Base-by-base conservation (phyloP, 64 coral and sea anemone species). In the Acropora tenuis region DNA sequence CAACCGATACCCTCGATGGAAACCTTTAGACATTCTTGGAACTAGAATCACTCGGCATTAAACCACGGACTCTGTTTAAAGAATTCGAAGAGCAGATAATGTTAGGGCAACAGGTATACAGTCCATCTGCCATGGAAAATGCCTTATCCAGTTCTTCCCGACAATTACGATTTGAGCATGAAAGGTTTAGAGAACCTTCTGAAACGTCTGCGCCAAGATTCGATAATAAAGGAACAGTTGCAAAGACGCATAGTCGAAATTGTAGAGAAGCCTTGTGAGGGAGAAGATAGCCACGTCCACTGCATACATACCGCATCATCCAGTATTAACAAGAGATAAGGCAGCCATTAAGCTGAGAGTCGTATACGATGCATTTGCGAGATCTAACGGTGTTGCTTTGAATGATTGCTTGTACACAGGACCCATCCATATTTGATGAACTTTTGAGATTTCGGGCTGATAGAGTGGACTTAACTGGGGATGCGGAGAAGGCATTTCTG, bases 401-500 rank as follows among this genome's bases (percentile, higher is more conserved):
- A 92, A 78, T 50, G 90, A 78, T 55, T 92, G 90, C 58, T 8
- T 83, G 93, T 15, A 87, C 80, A 55, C 87, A 52, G 94, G 82
- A 5, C 87, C 90, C 42, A 47, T 66, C 30, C 75, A 80, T 93
- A 12, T 8, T 90, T 44, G 90, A 92, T 48, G 89, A 90, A 15
- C 45, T 96, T 43, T 45, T 92, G 0, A 30, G 80, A 17, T 96
- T 96, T 50, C 13, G 90, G 45, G 76, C 49, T 18, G 18, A 92
- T 60, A 89, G 77, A 86, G 19, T 74, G 10, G 86, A 86, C 16
- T 18, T 92, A 7, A 41, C 66, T 20, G 78, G 77, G 42, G 94
- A 92, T 41, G 74, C 92, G 30, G 84, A 92, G 41, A 91, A 91
- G 78, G 78, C 79, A 15, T 92, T 95, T 44, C 90, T 89, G 88